Conservation (phyloP, 2,113 vertebrate genomes). For the Solenodon paradoxus region DNA sequence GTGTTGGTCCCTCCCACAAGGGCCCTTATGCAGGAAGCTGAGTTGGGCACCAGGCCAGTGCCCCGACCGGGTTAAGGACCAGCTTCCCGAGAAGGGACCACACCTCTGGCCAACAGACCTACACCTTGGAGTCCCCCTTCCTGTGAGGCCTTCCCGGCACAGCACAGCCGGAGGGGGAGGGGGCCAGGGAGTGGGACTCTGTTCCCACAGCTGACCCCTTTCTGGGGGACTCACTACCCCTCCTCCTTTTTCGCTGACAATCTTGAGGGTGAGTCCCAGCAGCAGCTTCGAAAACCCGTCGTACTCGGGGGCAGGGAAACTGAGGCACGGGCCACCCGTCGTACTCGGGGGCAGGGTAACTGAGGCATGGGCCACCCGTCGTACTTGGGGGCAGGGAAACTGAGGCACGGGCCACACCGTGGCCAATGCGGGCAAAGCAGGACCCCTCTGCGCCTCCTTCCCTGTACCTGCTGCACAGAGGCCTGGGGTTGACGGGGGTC, state of each 20-base stretch:
- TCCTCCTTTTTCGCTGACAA: not conserved
- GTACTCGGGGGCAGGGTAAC: too few relatives aligned
- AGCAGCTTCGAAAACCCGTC: too few relatives aligned
- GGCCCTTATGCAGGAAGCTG: not conserved
- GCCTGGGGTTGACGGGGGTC: not conserved
- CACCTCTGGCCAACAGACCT: constrained; percentile 18
- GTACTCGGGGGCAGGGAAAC: too few relatives aligned
- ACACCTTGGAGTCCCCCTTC: not conserved
- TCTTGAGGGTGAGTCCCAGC: too few relatives aligned
- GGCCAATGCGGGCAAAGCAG: accelerated
- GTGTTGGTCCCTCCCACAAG: not conserved
- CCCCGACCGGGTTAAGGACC: constrained; percentile 68
- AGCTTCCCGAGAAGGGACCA: constrained; percentile 66
- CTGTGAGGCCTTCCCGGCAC: constrained; percentile 57
- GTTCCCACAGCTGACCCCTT: not conserved
- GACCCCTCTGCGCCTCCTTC: not conserved
- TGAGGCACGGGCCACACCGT: not conserved
- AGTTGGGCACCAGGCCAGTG: constrained; percentile 49
- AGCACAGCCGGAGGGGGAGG: not conserved
- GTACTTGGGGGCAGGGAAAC: not conserved
- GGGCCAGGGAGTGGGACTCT: not conserved
- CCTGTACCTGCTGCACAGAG: not conserved
- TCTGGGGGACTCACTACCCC: not conserved
- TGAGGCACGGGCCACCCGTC: too few relatives aligned
- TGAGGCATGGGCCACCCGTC: too few relatives aligned